A percentile compares a stretch with the other conserved stretches of the same genome.
phyloP scores from a whole-genome alignment of 2,888 invertebrate genomes.

The Ochlodes sylvanus region DNA sequence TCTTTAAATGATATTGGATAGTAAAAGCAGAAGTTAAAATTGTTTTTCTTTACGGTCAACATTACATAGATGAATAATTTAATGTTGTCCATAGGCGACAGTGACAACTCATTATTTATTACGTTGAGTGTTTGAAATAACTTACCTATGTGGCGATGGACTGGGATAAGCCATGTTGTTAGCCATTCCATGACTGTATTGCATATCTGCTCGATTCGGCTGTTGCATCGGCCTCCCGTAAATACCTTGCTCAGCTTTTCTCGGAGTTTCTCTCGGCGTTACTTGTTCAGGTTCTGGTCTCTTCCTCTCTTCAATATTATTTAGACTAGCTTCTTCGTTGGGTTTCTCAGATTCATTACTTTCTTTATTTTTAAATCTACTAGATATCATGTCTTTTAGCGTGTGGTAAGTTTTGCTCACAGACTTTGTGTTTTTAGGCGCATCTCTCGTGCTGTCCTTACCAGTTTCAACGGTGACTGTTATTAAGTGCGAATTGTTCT shows the following conservation, averaged over 20 bases:
- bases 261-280: constrained; percentile 74
- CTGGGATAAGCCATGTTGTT: constrained; percentile 77
- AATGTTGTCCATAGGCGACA: too few relatives aligned
- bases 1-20: too few relatives aligned
- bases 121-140: background rate
- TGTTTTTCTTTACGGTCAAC: too few relatives aligned
- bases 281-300: constrained; percentile 73
- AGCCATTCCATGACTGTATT: constrained; percentile 67
- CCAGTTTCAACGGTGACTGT: constrained; percentile 86
- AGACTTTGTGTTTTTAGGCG: constrained; percentile 86
- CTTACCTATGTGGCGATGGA: constrained; percentile 78
- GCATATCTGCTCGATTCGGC: constrained; percentile 74
- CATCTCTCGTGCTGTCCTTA: constrained; percentile 84
- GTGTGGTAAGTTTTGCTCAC: constrained; percentile 92
- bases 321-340: constrained; percentile 82
- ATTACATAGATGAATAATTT: too few relatives aligned
- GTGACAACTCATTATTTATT: too few relatives aligned
- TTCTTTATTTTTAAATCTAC: constrained; percentile 89
- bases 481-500: constrained; percentile 79
- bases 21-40: too few relatives aligned
- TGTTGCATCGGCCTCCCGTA: constrained; percentile 86
- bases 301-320: constrained; percentile 86
- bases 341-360: constrained; percentile 82
- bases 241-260: constrained; percentile 85
- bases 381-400: constrained; percentile 93